Evolutionary conservation across 2,797 vertebrate genomes (phyloP).

Genomic region (Chaetodon trifasciatus): DNA sequence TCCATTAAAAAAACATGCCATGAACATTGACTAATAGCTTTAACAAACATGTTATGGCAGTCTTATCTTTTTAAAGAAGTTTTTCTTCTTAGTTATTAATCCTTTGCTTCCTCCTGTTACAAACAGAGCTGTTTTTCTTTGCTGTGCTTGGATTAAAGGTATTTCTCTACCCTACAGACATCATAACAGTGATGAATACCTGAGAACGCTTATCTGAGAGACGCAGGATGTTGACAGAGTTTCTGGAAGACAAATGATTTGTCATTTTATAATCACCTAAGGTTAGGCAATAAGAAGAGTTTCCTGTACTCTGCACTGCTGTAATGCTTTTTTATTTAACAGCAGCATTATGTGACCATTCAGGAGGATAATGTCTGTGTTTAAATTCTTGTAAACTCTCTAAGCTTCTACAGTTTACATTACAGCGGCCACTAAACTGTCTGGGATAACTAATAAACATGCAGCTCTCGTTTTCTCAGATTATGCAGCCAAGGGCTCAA

Average conservation of each 20-base stretch:
- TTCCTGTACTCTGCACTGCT: conserved; percentile 18
- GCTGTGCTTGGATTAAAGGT: conserved; percentile 44
- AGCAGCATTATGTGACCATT: background rate
- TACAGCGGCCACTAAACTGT: background rate
- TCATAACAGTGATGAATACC: conserved; percentile 44
- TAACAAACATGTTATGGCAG: conserved; percentile 12
- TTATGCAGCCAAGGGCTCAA: conserved; percentile 17
- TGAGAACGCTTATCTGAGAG: conserved; percentile 45
- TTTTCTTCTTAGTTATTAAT: conserved; percentile 45
- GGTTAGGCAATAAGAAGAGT: background rate
- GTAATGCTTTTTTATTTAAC: conserved; percentile 2
- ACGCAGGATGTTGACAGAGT: conserved; percentile 24
- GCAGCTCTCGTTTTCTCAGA: conserved; percentile 27
- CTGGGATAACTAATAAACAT: conserved; percentile 25
- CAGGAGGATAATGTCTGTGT: conserved; percentile 19
- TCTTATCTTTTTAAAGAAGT: conserved; percentile 41
- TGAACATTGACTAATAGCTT: conserved; percentile 21
- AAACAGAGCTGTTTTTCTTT: conserved; percentile 41
- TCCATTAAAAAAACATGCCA: conserved; percentile 32
- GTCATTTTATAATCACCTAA: conserved; percentile 34
- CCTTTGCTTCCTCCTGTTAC: conserved; percentile 21
- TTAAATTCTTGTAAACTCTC: conserved; percentile 22
- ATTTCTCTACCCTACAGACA: conserved; percentile 27
- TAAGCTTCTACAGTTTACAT: conserved; percentile 11
- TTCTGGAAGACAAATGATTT: conserved; percentile 38